Percentiles rank a stretch among this genome's conserved stretches.
These are phyloP conservation scores for Pseudomyrmex dendroicus DNA, from an alignment of 1,140 invertebrate genomes.

Conservation along the genomic window DNA sequence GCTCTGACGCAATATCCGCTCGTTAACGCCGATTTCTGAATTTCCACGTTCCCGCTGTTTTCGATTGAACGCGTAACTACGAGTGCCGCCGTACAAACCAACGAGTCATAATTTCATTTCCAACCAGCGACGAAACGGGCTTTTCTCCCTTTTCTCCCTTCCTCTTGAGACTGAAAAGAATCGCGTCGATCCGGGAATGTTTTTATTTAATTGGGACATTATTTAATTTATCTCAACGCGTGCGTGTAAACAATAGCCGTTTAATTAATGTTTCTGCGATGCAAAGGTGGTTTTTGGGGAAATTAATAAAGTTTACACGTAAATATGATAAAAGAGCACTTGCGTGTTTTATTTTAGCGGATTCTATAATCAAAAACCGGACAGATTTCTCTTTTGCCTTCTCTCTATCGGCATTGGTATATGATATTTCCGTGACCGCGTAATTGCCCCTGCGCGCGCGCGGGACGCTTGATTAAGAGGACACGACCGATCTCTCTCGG, in stretches of 20 bases:
- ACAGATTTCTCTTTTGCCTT: no score
- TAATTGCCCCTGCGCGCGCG: no score
- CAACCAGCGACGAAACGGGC: not conserved
- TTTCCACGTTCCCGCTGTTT: constrained; percentile 62
- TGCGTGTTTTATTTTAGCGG: no score
- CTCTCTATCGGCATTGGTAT: no score
- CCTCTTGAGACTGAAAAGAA: constrained; percentile 14
- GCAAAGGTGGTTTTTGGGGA: no score
- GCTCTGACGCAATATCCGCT: constrained; percentile 71
- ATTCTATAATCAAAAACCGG: no score
- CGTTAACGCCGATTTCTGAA: constrained; percentile 70
- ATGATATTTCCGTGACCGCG: no score
- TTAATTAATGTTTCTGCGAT: no score
- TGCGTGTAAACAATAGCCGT: no score
- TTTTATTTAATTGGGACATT: constrained; percentile 30
- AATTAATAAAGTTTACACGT: no score
- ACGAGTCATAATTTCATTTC: constrained; percentile 64
- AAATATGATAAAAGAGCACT: no score
- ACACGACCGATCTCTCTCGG: not conserved
- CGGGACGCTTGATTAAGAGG: constrained; percentile 63
- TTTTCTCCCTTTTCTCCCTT: not conserved
- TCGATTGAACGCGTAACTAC: constrained; percentile 49
- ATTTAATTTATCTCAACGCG: not conserved
- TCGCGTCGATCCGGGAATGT: constrained; percentile 11
- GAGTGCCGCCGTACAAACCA: constrained; percentile 46